phyloP scores from a whole-genome alignment of 2,113 vertebrate genomes.

The Genyomyrus donnyi region DNA sequence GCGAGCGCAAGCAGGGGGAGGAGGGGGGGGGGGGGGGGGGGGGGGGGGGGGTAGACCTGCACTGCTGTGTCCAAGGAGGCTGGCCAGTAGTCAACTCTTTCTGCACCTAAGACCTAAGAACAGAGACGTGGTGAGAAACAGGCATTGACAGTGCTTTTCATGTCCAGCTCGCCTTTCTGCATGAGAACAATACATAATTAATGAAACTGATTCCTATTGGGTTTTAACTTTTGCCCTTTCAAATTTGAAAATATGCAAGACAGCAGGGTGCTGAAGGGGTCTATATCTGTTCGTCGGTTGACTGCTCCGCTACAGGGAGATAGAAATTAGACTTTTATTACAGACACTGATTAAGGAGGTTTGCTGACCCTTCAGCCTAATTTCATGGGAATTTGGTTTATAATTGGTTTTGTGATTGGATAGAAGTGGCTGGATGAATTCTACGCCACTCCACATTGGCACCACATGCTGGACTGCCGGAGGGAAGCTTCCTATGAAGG shows the following conservation, averaged over 20 bases:
- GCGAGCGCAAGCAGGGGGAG: too few species aligned
- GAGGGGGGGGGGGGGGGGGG: too few species aligned
- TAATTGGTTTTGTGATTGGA: conserved; percentile 16
- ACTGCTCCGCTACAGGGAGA: background rate
- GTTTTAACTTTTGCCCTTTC: background rate
- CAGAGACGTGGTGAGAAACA: background rate
- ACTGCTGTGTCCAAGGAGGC: background rate
- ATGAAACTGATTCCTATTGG: background rate
- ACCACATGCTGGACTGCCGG: background rate
- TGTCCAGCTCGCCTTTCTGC: background rate
- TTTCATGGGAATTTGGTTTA: conserved; percentile 21
- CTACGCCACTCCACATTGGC: background rate
- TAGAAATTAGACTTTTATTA: background rate
- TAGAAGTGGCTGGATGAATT: background rate
- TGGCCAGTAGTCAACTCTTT: background rate
- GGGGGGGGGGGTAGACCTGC: background rate
- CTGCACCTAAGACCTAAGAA: background rate
- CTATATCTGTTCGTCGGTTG: background rate
- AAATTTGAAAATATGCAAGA: background rate
- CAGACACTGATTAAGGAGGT: background rate
- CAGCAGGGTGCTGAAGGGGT: background rate
- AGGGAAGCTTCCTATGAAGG: background rate
- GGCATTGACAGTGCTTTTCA: background rate
- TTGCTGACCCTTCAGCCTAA: conserved; percentile 8
- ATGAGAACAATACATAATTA: background rate